These are phyloP conservation scores for Falco rusticolus DNA, from an alignment of 2,797 vertebrate species.

Conservation along the genomic window DNA sequence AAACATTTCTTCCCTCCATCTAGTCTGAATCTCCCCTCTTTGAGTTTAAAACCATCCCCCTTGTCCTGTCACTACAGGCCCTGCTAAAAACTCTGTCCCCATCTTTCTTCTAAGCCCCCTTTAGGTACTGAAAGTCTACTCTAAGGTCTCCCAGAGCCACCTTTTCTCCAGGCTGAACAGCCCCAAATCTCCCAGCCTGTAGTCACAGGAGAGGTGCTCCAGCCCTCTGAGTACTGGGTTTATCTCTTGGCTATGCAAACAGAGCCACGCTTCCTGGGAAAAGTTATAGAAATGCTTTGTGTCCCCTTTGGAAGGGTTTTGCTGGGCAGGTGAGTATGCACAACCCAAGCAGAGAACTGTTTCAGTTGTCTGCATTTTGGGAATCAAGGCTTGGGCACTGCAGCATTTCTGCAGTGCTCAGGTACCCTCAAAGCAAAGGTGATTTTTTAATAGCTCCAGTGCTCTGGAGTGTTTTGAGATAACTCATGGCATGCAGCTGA, in stretches of 20 bases:
- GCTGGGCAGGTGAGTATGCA: accelerated
- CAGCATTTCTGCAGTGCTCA: not conserved
- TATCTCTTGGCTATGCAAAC: not conserved
- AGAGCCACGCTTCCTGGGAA: not conserved
- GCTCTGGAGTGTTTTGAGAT: not conserved
- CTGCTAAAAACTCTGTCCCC: no score
- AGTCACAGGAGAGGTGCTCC: not conserved
- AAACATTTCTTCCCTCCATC: no score
- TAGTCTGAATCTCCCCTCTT: no score
- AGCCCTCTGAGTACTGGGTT: not conserved
- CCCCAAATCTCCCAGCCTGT: no score
- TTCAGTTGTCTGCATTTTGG: not conserved
- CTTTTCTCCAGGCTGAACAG: not conserved
- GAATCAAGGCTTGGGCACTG: not conserved
- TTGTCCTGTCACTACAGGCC: no score
- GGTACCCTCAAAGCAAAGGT: not conserved
- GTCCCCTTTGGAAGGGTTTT: not conserved
- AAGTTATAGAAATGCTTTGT: not conserved
- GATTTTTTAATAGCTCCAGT: not conserved
- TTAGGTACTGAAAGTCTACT: no score
- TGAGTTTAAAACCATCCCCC: no score
- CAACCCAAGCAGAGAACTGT: not conserved
- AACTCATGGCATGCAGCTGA: not conserved
- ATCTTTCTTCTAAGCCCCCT: no score
- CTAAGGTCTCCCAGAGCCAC: not conserved